A percentile compares a stretch with the other conserved stretches of the same genome.
phyloP scores from a whole-genome alignment of 2,113 vertebrate genomes.

The Centropus unirufus region DNA sequence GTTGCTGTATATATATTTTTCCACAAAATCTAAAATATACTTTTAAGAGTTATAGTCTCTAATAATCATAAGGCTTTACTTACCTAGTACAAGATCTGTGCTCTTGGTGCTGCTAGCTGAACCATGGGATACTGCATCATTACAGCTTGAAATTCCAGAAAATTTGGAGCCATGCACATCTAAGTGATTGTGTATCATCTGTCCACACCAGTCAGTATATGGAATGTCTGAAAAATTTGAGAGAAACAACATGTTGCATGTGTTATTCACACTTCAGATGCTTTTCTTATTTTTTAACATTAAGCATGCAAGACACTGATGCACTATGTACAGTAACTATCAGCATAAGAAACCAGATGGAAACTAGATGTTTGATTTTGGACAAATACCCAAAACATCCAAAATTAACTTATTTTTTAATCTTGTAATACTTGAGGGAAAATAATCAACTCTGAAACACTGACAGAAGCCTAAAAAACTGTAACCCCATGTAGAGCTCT shows the following conservation, averaged over 20 bases:
- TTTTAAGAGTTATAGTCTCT: not conserved
- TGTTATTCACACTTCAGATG: not conserved
- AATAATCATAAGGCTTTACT: conserved; percentile 19
- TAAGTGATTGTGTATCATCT: conserved; percentile 89
- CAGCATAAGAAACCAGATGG: not conserved
- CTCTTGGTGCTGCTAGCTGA: conserved; percentile 92
- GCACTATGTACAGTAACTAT: not conserved
- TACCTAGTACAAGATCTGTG: conserved; percentile 90
- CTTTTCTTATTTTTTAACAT: not conserved
- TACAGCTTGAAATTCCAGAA: conserved; percentile 95
- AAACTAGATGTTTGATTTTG: not conserved
- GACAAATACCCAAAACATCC: not conserved
- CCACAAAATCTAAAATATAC: not conserved
- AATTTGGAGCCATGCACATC: conserved; percentile 93
- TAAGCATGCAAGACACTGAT: not conserved
- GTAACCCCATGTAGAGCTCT: not conserved
- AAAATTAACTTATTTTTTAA: not conserved
- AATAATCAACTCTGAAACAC: not conserved
- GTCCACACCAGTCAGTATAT: conserved; percentile 91
- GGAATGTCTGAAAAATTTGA: conserved; percentile 92
- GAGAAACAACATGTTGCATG: conserved; percentile 26
- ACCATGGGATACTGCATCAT: conserved; percentile 91
- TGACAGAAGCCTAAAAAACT: not conserved
- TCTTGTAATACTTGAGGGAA: not conserved
- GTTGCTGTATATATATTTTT: not conserved